Percentiles rank a stretch among this genome's conserved stretches.
phyloP scores from a whole-genome alignment of 1,140 invertebrate genomes.

The Drosophila nigromelanica region DNA sequence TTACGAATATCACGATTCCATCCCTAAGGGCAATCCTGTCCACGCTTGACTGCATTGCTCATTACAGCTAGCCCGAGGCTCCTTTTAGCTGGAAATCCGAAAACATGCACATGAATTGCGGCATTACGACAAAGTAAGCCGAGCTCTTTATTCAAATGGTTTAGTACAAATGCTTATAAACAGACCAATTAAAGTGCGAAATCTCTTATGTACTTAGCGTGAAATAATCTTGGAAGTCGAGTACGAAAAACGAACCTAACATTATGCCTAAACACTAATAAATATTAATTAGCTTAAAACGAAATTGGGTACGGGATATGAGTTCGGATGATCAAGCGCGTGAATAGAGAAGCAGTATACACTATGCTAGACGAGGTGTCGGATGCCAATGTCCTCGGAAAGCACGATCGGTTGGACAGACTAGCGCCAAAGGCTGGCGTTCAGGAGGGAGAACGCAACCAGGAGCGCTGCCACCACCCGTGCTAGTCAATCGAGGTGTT shows the following conservation, averaged over 20 bases:
- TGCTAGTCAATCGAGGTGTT: slow-evolving; percentile 80
- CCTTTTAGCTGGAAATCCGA: slow-evolving; percentile 13
- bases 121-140: slow-evolving; percentile 30
- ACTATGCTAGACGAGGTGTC: background rate
- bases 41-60: slow-evolving; percentile 35
- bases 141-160: slow-evolving; percentile 60
- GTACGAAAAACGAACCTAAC: slow-evolving; percentile 30
- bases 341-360: background rate
- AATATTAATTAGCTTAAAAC: slow-evolving; percentile 84
- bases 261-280: slow-evolving; percentile 83
- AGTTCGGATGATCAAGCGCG: slow-evolving; percentile 11
- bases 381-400: background rate
- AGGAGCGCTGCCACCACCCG: slow-evolving; percentile 74
- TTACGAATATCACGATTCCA: slow-evolving; percentile 4
- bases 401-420: slow-evolving; percentile 3
- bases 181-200: slow-evolving; percentile 20
- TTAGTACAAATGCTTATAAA: slow-evolving; percentile 29
- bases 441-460: slow-evolving; percentile 42
- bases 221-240: slow-evolving; percentile 4
- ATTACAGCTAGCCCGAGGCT: slow-evolving; percentile 43
- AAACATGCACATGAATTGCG: slow-evolving; percentile 34
- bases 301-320: slow-evolving; percentile 20
- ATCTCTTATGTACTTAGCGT: slow-evolving; percentile 22
- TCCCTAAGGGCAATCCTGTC: background rate
- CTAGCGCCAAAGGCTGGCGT: slow-evolving; percentile 53